phyloP scores from a whole-genome alignment of 2,888 invertebrate genomes.

The Drosophila mimetica region DNA sequence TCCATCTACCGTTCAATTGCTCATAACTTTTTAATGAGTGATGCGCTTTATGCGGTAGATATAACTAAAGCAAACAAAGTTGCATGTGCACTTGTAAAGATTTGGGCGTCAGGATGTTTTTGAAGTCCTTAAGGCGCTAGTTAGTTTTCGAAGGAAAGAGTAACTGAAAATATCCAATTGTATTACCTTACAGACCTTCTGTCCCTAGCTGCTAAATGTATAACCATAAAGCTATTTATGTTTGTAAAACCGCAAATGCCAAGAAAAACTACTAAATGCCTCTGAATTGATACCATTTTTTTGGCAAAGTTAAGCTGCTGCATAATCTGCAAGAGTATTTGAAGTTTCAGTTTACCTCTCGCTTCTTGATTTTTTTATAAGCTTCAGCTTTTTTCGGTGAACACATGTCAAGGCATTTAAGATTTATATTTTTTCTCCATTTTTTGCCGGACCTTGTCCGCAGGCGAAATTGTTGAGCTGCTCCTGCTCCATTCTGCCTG shows the following conservation, averaged over 20 bases:
- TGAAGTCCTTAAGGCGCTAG: too few relatives aligned
- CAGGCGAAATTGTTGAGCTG: slow-evolving; percentile 39
- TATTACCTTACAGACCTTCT: too few relatives aligned
- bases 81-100: too few relatives aligned
- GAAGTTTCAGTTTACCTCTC: slow-evolving; percentile 18
- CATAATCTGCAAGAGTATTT: slow-evolving; percentile 21
- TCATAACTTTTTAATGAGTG: too few relatives aligned
- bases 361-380: slow-evolving; percentile 23
- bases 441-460: slow-evolving; percentile 27
- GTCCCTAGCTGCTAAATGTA: neutral
- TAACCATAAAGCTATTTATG: neutral
- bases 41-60: too few relatives aligned
- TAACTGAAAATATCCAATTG: too few relatives aligned
- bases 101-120: too few relatives aligned
- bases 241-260: neutral
- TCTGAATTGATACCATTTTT: neutral
- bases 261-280: neutral
- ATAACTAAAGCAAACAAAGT: too few relatives aligned
- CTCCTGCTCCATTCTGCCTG: slow-evolving; percentile 15
- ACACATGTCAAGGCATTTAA: slow-evolving; percentile 74
- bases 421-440: slow-evolving; percentile 60
- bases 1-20: too few relatives aligned
- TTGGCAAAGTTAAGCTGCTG: slow-evolving; percentile 3
- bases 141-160: too few relatives aligned
- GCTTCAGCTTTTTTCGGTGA: slow-evolving; percentile 39